A percentile compares a stretch with the other conserved stretches of the same genome.
These are phyloP conservation scores for Harpagoxenus sublaevis DNA, from an alignment of 2,888 invertebrate species.

Conservation along the genomic window DNA sequence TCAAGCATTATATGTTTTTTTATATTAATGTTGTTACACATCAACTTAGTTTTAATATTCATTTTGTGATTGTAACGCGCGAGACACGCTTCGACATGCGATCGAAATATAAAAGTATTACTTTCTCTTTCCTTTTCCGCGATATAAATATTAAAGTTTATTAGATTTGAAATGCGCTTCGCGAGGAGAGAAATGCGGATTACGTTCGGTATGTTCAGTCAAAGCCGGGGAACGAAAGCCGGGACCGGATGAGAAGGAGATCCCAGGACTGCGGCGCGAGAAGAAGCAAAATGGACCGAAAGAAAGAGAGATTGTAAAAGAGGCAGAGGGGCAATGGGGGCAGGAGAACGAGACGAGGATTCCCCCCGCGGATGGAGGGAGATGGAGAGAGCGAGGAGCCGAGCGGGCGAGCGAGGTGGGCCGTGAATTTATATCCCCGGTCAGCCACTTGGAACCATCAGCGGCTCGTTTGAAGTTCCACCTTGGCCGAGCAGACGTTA, in stretches of 20 bases:
- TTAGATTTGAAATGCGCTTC: neutral
- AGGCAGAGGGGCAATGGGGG: conserved; percentile 15
- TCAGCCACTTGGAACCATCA: conserved; percentile 86
- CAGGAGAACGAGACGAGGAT: conserved; percentile 41
- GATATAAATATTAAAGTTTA: conserved; percentile 8
- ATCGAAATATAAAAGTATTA: neutral
- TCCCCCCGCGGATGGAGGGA: conserved; percentile 17
- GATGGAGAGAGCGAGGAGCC: conserved; percentile 55
- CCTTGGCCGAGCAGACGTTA: conserved; percentile 85
- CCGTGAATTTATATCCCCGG: conserved; percentile 85
- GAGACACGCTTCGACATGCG: neutral
- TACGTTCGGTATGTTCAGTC: conserved; percentile 2
- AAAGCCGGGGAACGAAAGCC: conserved; percentile 55
- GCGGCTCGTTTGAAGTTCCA: conserved; percentile 86
- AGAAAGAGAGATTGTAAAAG: conserved; percentile 56
- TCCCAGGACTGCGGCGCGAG: conserved; percentile 6
- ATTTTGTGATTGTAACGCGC: neutral
- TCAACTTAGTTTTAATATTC: conserved; percentile 10
- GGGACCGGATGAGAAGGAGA: conserved; percentile 26
- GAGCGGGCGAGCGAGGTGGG: conserved; percentile 80
- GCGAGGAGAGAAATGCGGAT: conserved; percentile 23
- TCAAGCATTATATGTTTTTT: neutral
- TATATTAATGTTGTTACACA: neutral
- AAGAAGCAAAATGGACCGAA: conserved; percentile 48
- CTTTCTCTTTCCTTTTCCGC: neutral